Percentiles rank a stretch among this genome's conserved stretches.
phyloP scores from a whole-genome alignment of 2,888 invertebrate genomes.

The Galerucella nymphaeae region DNA sequence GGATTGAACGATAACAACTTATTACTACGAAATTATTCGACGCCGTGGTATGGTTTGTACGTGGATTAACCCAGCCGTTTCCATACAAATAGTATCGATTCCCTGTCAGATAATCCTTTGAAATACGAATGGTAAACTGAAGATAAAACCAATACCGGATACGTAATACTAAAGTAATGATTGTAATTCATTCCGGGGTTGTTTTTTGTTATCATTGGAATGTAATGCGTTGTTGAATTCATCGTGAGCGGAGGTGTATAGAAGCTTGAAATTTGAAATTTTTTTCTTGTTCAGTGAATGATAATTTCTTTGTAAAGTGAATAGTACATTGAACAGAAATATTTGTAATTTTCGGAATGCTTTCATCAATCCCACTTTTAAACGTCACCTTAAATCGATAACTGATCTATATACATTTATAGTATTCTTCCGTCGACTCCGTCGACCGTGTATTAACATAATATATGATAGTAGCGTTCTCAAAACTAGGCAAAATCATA shows the following conservation, averaged over 20 bases:
- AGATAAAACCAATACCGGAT: background rate
- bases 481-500: no score
- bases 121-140: constrained; percentile 10
- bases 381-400: no score
- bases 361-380: no score
- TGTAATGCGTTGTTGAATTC: background rate
- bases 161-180: background rate
- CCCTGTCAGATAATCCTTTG: constrained; percentile 15
- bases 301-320: no score
- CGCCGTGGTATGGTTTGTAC: constrained; percentile 20
- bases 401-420: no score
- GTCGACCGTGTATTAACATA: no score
- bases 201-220: background rate
- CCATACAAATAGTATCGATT: constrained; percentile 25
- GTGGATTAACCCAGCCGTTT: constrained; percentile 12
- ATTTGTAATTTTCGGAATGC: no score
- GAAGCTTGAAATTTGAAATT: no score
- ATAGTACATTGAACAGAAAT: no score
- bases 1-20: constrained; percentile 37
- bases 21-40: constrained; percentile 34
- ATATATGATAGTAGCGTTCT: no score
- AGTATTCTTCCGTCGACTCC: no score
- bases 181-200: background rate
- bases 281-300: no score
- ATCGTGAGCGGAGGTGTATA: background rate